Base-by-base conservation (phyloP, 2,113 vertebrate genomes). In the Osmerus mordax region DNA sequence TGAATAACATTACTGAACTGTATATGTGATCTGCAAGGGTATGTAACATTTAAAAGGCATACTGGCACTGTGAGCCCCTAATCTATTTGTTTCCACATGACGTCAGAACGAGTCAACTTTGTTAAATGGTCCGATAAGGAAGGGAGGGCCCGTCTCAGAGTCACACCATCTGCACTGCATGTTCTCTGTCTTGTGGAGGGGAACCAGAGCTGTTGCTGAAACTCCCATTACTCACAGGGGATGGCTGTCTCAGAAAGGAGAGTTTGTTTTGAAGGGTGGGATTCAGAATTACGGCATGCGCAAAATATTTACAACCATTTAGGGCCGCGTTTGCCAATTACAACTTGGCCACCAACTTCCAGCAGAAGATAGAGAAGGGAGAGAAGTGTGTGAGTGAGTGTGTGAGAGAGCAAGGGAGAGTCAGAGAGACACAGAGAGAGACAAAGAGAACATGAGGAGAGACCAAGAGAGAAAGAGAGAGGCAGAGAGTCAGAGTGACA, bases 71-170 rank as follows among this genome's bases (percentile, higher is more conserved):
- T n/a, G 59, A 19, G 13, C 19, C 21, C 59, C 60, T 62, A 28
- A 25, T 29, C 4, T 63, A 23, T 13, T 62, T 21, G 60, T 21
- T 29, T 63, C 25, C 15, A 29, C 3, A 63, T 29, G 85, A 89
- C 77, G 85, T 90, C 85, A 88, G 78, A 78, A 70, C 15, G 19
- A 75, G 79, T 84, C 72, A 75, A 80, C 81, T 81, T 83, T 86
- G 78, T 87, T 89, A 66, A 41, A 66, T 63, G 61, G 25, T 16
- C 60, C 60, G 60, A 62, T 62, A 62, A 62, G 60, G 56, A 59
- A 59, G n/a, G 56, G 19, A 60, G 23, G 58, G 19, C 41, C 41
- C 9, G 9, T 47, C 41, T 47, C 41, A 47, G 41, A 47, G 8
- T 47, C 41, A 2, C 41, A 47, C 41, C 41, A 47, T 47, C 41